Evolutionary conservation across 2,113 vertebrate genomes (phyloP).

Genomic region (Anolis sagrei): DNA sequence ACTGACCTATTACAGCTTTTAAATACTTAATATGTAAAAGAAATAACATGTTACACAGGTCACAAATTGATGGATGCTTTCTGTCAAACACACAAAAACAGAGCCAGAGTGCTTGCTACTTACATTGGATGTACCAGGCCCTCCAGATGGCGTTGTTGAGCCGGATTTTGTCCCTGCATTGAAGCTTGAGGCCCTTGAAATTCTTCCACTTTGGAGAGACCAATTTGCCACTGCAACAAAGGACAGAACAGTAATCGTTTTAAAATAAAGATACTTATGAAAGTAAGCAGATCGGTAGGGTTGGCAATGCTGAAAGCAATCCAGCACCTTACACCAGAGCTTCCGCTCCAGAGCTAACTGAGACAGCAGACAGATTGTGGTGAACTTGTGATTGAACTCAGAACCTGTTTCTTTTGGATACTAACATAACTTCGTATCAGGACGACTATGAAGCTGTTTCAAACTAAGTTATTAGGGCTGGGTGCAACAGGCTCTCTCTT

Average conservation of each 20-base stretch:
- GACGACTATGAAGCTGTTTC: too few relatives aligned
- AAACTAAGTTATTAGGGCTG: too few relatives aligned
- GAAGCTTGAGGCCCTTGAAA: slow-evolving; percentile 96
- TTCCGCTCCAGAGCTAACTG: neutral
- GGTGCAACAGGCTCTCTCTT: too few relatives aligned
- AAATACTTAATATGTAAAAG: neutral
- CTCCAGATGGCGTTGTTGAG: slow-evolving; percentile 99
- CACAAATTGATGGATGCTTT: fast-evolving
- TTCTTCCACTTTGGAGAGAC: slow-evolving; percentile 99
- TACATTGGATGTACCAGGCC: slow-evolving; percentile 99
- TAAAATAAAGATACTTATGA: neutral
- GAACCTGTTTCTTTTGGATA: neutral
- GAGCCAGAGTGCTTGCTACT: slow-evolving; percentile 56
- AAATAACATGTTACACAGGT: fast-evolving
- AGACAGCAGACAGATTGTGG: neutral
- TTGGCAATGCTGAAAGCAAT: neutral
- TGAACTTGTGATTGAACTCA: neutral
- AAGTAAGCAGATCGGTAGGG: neutral
- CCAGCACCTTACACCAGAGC: fast-evolving
- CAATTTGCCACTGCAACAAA: slow-evolving; percentile 89
- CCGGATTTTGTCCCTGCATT: slow-evolving; percentile 99
- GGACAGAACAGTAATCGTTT: slow-evolving; percentile 28
- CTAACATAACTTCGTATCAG: too few relatives aligned
- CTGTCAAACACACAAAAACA: neutral
- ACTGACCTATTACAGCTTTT: neutral